Evolutionary conservation across 2,888 invertebrate genomes (phyloP), one percentile per base, ranked within the genome.

Genomic region (Hybos culiciformis): DNA sequence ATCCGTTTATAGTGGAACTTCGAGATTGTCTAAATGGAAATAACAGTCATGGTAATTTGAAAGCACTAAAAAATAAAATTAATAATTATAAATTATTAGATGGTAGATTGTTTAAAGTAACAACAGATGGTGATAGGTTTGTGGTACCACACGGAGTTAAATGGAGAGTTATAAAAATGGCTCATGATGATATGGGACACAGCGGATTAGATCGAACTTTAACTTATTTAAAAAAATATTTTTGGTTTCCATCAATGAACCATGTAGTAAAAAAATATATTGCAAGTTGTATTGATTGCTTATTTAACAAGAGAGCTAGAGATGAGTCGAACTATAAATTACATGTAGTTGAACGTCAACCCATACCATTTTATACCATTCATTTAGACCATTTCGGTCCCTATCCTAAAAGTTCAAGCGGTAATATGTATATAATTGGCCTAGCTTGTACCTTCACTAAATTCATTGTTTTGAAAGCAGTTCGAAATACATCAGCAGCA

Each of bases 241-340:
- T 60, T 50, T 67, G 61, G 62, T 66, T 67, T 44, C 29, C 12
- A n/a, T 23, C 23, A 23, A 23, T 23, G 23, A 23, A 23, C 5
- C 23, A 23, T 23, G 9, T 23, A 23, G 23, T 23, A 23, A 5
- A 9, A 23, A 23, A 23, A 23, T 65, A 68, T 45, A 59, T 67
- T 11, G 39, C 41, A 1, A 52, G 58, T 5, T 67, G 65, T 46
- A 49, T 67, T 2, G 50, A 60, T 7, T 69, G 64, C 42, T 41
- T 61, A 6, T 61, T 59, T 36, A 53, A 54, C 17, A 64, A 66
- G 46, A 45, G 50, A 5, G 36, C 39, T 17, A 29, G 50, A 11
- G 54, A 54, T 18, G 49, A 49, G 26, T 49, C 20, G 5, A 37
- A 37, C 36, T 45, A 39, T 23, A 33, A 49, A 9, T 23, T 55